Evolutionary conservation across 2,797 vertebrate species (phyloP), one percentile per base, ranked within the genome.

Genomic region (Artibeus lituratus): DNA sequence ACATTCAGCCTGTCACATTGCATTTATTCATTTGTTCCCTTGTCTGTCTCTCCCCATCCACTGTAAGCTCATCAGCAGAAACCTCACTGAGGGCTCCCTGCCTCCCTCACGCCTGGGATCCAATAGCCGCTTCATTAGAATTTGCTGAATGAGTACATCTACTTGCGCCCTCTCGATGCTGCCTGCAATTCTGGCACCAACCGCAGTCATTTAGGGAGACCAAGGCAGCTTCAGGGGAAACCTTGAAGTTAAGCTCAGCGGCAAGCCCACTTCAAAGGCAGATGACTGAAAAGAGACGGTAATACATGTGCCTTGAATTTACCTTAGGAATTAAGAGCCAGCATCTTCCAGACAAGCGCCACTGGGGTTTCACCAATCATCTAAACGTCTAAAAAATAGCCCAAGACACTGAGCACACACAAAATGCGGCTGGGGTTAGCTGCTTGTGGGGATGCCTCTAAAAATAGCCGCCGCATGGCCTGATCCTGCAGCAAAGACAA

Each of bases 271-370:
- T 97, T 94, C 95, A 97, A 96, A 97, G 91, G 29, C 51, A 39
- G 57, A 92, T 37, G 88, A 55, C 86, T 72, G 26, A 72, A 80
- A 82, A 78, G 80, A 85, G 94, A 42, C 1, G 12, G 53, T 77
- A 76, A 82, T 85, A 91, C 94, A 96, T 91, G 77, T 96, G 97
- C 35, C 39, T 97, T 91, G 90, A 32, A 97, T 97, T 95, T 96
- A 97, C 94, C 89, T 94, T 95, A 84, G 88, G 93, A 95, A 95
- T 94, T 35, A 96, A 90, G 92, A 92, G 67, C 72, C 78, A 73
- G 35, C 82, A 10, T 94, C 90, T 90, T 77, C 81, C 83, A 85
- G 87, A 72, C 59, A 78, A 96, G 94, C 3, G 26, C 67, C 35
- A 6, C 47, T 95, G 91, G 87, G 94, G 89, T 96, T 94, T 96